Conservation (phyloP, 2,888 invertebrate species). For the Pasiphila rectangulata region DNA sequence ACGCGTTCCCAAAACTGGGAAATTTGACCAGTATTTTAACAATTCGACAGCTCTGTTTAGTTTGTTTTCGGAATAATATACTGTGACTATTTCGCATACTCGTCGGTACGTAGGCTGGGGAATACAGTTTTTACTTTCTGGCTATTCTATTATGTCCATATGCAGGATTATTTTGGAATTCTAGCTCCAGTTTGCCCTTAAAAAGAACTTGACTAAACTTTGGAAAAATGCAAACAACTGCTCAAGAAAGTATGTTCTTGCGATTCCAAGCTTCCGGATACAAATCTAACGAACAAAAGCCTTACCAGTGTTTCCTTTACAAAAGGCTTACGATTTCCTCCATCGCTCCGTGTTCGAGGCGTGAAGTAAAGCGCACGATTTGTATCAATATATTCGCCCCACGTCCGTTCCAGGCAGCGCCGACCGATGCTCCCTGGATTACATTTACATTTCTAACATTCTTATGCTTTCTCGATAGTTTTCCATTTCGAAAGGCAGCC, state of each 20-base stretch:
- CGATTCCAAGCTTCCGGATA: neutral
- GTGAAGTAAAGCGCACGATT: conserved; percentile 32
- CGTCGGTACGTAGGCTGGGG: too few species aligned
- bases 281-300: neutral
- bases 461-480: conserved; percentile 17
- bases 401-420: conserved; percentile 42
- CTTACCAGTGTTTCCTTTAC: conserved; percentile 1
- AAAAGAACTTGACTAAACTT: too few species aligned
- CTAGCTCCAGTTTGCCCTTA: too few species aligned
- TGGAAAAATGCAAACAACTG: too few species aligned
- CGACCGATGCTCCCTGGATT: conserved; percentile 38
- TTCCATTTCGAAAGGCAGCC: conserved; percentile 13
- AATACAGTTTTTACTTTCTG: too few species aligned
- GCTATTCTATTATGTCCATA: too few species aligned
- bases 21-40: conserved; percentile 6
- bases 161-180: too few species aligned
- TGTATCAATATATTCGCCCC: conserved; percentile 39
- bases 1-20: conserved; percentile 11
- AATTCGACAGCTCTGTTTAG: conserved; percentile 12
- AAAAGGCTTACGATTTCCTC: conserved; percentile 14
- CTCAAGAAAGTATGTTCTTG: too few species aligned
- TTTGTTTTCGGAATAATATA: conserved; percentile 4
- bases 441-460: conserved; percentile 26
- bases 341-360: conserved; percentile 20
- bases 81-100: conserved; percentile 1